Evolutionary conservation across 1,140 invertebrate species (phyloP), one percentile per base, ranked within the genome.

Genomic region (Xylocopa sonorina): DNA sequence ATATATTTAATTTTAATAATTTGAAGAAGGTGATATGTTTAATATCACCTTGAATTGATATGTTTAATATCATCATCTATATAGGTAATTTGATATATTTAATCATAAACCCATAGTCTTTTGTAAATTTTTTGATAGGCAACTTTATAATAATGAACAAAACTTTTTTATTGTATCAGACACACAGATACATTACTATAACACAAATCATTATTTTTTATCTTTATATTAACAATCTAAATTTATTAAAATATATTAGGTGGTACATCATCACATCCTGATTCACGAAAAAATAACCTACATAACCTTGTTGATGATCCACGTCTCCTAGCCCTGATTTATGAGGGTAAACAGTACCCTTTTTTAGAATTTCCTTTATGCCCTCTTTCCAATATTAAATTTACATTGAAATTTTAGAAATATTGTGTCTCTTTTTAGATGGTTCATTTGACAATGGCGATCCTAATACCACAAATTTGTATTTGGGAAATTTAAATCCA

Each of bases 391-490:
- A 48, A 6, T 41, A 24, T 55, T 27, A 38, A 10, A 63, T 18
- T 64, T 68, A 32, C 10, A 27, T 57, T 29, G 24, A 29, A 73
- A 53, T 46, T 43, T 46, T 63, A 75, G 21, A 75, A 60, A 16
- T 3, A 16, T 71, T 62, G 14, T 66, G n/a, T n/a, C n/a, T 46
- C 48, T 83, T 90, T 88, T 71, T 60, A 92, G 92, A 93, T 88
- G 96, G 96, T n/a, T 97, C 97, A 14, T 98, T 97, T 93, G 98
- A 98, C 90, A 97, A 96, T 77, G 98, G 98, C 1, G 98, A 99
- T 94, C 98, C 98, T 60, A 98, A 96, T 87, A 99, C 99, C 5
- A 99, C 99, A 46, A 99, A 99, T 93, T 94, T 99, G 18, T 99
- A 99, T 91, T 93, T 99, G 55, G 98, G 98, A 74, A 99, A 99